Percentiles rank a stretch among this genome's conserved stretches.
Conservation (phyloP, 1,140 invertebrate genomes). For the Maniola jurtina region DNA sequence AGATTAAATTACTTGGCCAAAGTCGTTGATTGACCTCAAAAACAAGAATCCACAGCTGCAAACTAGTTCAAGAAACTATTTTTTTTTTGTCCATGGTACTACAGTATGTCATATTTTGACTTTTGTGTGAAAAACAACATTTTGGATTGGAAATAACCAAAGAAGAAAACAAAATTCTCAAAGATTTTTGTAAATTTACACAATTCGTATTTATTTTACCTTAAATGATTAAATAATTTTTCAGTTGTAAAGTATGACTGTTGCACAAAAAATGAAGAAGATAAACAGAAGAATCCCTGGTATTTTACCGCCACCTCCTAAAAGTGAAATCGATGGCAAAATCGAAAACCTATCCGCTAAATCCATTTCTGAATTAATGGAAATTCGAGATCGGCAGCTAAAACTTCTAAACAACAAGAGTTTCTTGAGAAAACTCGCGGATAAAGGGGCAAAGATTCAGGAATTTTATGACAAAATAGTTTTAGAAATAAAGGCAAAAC, state of each 20-base stretch:
- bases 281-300: conserved; percentile 62
- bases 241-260: conserved; percentile 26
- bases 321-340: conserved; percentile 67
- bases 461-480: conserved; percentile 79
- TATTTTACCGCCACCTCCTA: conserved; percentile 53
- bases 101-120: too few species aligned
- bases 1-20: too few species aligned
- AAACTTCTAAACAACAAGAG: conserved; percentile 65
- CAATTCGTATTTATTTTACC: too few species aligned
- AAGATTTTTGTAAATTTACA: too few species aligned
- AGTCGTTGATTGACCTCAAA: too few species aligned
- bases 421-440: conserved; percentile 80
- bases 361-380: conserved; percentile 52
- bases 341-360: conserved; percentile 58
- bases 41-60: too few species aligned
- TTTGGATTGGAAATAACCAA: too few species aligned
- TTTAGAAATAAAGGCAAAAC: conserved; percentile 77
- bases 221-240: too few species aligned
- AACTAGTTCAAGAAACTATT: too few species aligned
- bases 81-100: too few species aligned
- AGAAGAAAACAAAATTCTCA: too few species aligned
- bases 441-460: conserved; percentile 84
- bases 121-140: too few species aligned
- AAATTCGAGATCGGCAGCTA: conserved; percentile 57
- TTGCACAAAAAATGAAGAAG: conserved; percentile 51